Evolutionary conservation across 2,797 vertebrate genomes (phyloP).

Genomic region (Pristis pectinata): DNA sequence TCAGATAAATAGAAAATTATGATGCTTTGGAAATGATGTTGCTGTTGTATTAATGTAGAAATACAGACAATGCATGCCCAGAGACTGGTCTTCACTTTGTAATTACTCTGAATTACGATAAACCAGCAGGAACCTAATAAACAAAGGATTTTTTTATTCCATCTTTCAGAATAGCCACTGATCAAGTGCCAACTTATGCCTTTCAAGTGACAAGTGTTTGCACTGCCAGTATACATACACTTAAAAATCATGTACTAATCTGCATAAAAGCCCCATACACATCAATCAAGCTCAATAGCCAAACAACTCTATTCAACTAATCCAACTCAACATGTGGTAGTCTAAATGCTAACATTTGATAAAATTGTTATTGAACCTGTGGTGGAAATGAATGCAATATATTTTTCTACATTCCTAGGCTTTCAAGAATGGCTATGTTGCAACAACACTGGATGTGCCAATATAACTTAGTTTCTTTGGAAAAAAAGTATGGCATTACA

Average conservation of each 20-base stretch:
- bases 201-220: neutral
- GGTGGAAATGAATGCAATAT: neutral
- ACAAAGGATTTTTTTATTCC: neutral
- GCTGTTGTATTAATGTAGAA: neutral
- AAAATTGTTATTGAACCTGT: neutral
- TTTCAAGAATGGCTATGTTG: neutral
- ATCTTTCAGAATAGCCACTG: neutral
- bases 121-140: neutral
- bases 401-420: neutral
- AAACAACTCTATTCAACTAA: neutral
- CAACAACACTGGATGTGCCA: neutral
- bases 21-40: neutral
- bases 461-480: neutral
- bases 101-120: neutral
- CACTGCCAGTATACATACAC: neutral
- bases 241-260: neutral
- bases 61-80: neutral
- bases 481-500: neutral
- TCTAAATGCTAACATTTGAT: neutral
- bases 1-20: slow-evolving; percentile 38
- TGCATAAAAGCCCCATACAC: neutral
- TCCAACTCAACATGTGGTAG: neutral
- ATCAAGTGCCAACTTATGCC: neutral
- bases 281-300: neutral
- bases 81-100: neutral